Conservation (phyloP, 2,797 vertebrate species). For the Sebastes cheni region DNA sequence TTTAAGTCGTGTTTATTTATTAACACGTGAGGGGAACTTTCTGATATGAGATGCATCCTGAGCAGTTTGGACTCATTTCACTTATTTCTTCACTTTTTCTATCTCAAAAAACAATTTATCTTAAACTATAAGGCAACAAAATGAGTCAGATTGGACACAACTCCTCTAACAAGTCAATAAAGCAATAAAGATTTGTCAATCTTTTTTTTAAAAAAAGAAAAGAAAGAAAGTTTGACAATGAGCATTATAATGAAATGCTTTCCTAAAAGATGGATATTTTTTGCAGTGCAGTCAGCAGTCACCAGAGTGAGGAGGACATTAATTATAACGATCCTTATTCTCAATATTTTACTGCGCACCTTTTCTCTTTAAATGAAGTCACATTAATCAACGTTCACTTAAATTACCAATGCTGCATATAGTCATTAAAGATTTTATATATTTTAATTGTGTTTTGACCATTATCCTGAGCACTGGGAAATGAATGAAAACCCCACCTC, state of each 20-base stretch:
- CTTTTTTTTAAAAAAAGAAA: neutral
- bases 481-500: constrained; percentile 58
- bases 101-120: neutral
- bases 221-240: neutral
- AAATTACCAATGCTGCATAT: constrained; percentile 68
- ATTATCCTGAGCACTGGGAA: constrained; percentile 62
- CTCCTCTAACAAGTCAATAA: neutral
- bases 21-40: constrained; percentile 34
- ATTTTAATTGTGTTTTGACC: constrained; percentile 77
- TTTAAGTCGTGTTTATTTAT: constrained; percentile 10
- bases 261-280: constrained; percentile 6
- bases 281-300: constrained; percentile 50
- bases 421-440: constrained; percentile 70
- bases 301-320: constrained; percentile 62
- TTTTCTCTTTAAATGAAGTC: constrained; percentile 65
- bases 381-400: constrained; percentile 76
- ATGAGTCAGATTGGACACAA: neutral
- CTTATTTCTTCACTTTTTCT: too few species aligned
- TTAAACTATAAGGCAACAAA: neutral
- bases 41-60: neutral
- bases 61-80: neutral
- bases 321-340: constrained; percentile 70
- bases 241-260: neutral
- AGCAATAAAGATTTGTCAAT: too few species aligned
- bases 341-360: constrained; percentile 50